Base-by-base conservation (phyloP, 2,888 invertebrate species). In the Hydriomena furcata region DNA sequence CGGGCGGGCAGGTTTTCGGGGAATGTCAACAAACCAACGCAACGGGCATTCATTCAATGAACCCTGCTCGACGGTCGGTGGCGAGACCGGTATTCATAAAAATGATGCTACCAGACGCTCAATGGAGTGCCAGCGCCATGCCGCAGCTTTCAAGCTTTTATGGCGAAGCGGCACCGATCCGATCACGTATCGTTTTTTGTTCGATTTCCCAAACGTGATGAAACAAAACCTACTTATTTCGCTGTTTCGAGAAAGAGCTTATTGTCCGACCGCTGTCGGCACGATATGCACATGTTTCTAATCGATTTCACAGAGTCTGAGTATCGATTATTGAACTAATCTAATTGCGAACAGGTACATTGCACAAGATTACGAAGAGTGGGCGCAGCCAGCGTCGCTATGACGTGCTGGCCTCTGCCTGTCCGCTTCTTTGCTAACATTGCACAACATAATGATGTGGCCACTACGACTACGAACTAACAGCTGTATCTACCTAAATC, bases 1-100 rank as follows among this genome's bases (percentile, higher is more conserved):
- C 82, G 80, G 79, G 85, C 86, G 76, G 84, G 86, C 89, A 86
- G 87, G 89, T 90, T 90, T 89, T 89, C 84, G 88, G 88, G 85
- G 88, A 89, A 88, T 88, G 89, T 90, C 89, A 90, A 89, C 89
- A 90, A 86, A 87, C 87, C 82, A 78, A 81, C 59, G 61, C 61
- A 57, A 57, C 84, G 79, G 77, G 71, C 83, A 79, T 76, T 82
- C 86, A 87, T 86, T 86, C 88, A 88, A 82, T 90, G 87, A 89
- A 89, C 88, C 79, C 87, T 76, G 70, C 75, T 54, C 56, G 73
- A 36, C 59, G 53, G 66, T 82, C 59, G 53, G 66, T 82, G 73
- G 69, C 82, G 81, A 75, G 56, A 58, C 61, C 86, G 87, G 86
- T 87, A 89, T 89, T 88, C 88, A 89, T 87, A 87, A 84, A 85